Base-by-base conservation (phyloP, 2,113 vertebrate species). In the Pelecanus crispus region DNA sequence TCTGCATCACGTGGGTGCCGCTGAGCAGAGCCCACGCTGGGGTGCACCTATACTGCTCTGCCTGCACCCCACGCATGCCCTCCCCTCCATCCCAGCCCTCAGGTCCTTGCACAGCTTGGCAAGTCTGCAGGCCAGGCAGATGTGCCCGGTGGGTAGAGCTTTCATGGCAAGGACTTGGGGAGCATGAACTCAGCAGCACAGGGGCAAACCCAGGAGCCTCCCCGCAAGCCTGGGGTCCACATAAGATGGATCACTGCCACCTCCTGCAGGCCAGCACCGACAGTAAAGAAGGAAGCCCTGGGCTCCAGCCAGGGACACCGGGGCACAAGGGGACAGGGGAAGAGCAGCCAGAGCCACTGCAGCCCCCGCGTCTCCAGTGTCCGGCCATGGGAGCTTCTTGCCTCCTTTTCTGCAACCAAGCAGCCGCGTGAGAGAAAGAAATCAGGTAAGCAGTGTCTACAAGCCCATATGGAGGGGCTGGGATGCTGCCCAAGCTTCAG, bases 401-500 rank as follows among this genome's bases (percentile, higher is more conserved):
- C 42, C 47, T 66, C 25, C 47, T 40, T 34, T 42, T 75, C 47
- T 68, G 56, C 29, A 16, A 3, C 25, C 26, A 28, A 44, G 59
- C 80, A 90, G 65, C 68, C 29, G 0, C 18, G 1, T 22, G 88
- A 71, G 50, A 47, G 86, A 21, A 26, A 10, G 77, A 8, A 79
- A 94, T 89, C 91, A 95, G 91, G 96, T 95, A 87, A 96, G 81
- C 44, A 3, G 29, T 2, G 49, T 92, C 84, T 84, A 65, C 31
- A 14, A 67, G 72, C 78, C 91, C 94, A 89, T 92, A 92, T 87
- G 83, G 96, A 94, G 56, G 70, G 86, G 77, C 79, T 95, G 92
- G 87, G 89, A 92, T 26, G 89, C 81, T 96, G 91, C 96, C 92
- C 96, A 96, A 96, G 92, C 91, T 96, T 92, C 86, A 90, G 72